These are phyloP conservation scores for Sterna hirundo DNA, from an alignment of 2,113 vertebrate species.

Conservation along the genomic window DNA sequence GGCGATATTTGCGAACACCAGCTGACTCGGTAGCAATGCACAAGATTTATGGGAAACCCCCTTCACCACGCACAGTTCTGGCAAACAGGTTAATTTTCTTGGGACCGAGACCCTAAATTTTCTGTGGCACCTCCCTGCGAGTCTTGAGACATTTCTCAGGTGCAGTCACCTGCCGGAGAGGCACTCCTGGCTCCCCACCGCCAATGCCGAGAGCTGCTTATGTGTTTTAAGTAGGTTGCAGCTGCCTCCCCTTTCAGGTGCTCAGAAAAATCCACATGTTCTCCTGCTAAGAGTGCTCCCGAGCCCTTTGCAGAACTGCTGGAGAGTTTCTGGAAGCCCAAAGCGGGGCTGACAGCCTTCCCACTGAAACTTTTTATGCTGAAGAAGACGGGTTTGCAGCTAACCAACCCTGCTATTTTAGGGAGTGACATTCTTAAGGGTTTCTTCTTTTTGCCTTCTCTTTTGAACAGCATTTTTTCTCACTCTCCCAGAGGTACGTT, in stretches of 20 bases:
- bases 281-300: neutral
- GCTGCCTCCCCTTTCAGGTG: neutral
- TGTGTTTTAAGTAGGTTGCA: neutral
- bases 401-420: neutral
- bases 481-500: neutral
- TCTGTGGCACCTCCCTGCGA: neutral
- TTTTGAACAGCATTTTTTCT: neutral
- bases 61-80: neutral
- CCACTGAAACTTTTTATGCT: neutral
- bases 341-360: neutral
- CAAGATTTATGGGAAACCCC: neutral
- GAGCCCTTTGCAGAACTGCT: neutral
- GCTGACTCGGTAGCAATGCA: neutral
- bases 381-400: neutral
- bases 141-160: neutral
- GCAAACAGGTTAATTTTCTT: neutral
- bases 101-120: neutral
- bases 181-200: neutral
- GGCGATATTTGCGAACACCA: neutral
- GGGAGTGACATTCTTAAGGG: fast-evolving
- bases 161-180: neutral
- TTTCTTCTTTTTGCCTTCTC: neutral
- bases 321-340: neutral
- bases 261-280: neutral
- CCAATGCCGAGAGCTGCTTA: neutral